Base-by-base conservation (phyloP, 2,888 invertebrate species). In the Seira ritae region DNA sequence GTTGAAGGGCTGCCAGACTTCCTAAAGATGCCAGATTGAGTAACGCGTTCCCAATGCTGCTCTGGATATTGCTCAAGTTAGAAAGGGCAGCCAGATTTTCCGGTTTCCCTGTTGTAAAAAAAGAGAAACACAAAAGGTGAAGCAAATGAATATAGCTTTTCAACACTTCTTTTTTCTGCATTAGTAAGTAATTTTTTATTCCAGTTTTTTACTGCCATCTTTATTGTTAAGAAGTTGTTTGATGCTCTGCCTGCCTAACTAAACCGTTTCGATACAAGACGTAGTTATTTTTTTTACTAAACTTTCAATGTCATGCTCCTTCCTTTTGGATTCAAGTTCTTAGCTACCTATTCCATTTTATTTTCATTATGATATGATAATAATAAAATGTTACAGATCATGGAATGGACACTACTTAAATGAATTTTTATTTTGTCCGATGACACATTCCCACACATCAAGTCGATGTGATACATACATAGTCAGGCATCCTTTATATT, bases 21-120 rank as follows among this genome's bases (percentile, higher is more conserved):
- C 96, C 96, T 84, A 96, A 93, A 91, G 95, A 96, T 90, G 94
- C 94, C 85, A 94, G 92, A 71, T 94, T 92, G 88, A 92, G 92
- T 91, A 93, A 92, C 90, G 91, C 92, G 84, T 85, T 87, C 24
- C 88, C 87, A 65, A 88, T 83, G 80, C 86, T 87, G 75, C 76
- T 86, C 71, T 80, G 85, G 69, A 82, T 84, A 62, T 84, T 83
- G 80, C 81, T 85, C 73, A 85, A 75, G 75, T 80, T 81, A 24
- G 73, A 78, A 31, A 84, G 76, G 20, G 81, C 83, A 84, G 83
- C 87, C 75, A 87, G 84, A 86, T 84, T 87, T 82, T 89, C 88
- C 87, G 88, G 87, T 88, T 89, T 89, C 85, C 87, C 89, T 88
- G 78, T 78, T 83, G 71, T n/a, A 46, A 65, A 72, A 17, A 31